Base-by-base conservation (phyloP, 2,888 invertebrate species). In the Drosophila histrio region DNA sequence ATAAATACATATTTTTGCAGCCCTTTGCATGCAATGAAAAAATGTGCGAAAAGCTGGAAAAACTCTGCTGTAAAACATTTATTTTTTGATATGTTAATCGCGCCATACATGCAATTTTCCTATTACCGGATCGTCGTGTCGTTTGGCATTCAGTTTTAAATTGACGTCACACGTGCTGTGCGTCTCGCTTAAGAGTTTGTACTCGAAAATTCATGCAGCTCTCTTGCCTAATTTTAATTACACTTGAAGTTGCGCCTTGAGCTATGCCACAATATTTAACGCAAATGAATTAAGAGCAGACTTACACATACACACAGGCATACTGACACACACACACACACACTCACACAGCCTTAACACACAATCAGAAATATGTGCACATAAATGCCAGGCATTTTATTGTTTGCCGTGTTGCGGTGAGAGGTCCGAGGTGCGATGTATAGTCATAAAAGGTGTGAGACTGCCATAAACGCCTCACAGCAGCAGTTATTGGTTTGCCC, bases 11-110 rank as follows among this genome's bases (percentile, higher is more conserved):
- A n/a, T n/a, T n/a, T 24, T 47, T 17, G 19, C 30, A 41, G 52
- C 28, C 17, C 21, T 15, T 36, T 64, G 70, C 64, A 63, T 78
- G 75, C 64, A 54, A 38, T 11, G 36, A 19, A 50, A 36, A 26
- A 70, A 60, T 54, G 68, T 44, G 64, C 41, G 58, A 46, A 62
- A 61, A 70, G 61, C 64, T 75, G 68, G 52, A 85, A 86, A 82
- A 30, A 26, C 26, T 65, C 76, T 73, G 76, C 70, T 77, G 82
- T 78, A 62, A 81, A 82, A 83, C 81, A 84, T 61, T 80, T 64
- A 64, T 61, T 64, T 63, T 83, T 85, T 85, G 83, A 85, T 86
- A 86, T 84, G 84, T 86, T 84, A 88, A 84, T 80, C 78, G 84
- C 59, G 69, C 49, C 58, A 56, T 65, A 79, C 88, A 89, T 87